Evolutionary conservation across 2,113 vertebrate species (phyloP).

Genomic region (Lepisosteus oculatus): DNA sequence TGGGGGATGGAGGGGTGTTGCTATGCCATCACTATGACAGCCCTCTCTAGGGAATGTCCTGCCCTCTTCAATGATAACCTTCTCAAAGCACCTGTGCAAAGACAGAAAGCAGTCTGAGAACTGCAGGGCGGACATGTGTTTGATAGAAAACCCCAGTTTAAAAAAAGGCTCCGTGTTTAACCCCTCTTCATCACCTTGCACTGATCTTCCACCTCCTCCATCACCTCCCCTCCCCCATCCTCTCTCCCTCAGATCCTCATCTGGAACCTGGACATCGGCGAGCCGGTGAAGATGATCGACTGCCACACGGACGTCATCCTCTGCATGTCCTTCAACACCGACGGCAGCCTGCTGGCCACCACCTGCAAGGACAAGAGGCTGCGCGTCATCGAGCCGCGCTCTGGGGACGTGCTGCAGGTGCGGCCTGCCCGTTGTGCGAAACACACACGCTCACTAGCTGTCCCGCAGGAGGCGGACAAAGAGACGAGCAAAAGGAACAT

Average conservation of each 20-base stretch:
- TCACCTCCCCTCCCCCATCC: neutral
- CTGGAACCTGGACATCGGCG: slow-evolving; percentile 93
- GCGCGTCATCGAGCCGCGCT: slow-evolving; percentile 87
- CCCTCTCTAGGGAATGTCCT: neutral
- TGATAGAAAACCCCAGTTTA: no score
- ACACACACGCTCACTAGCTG: no score
- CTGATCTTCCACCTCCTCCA: neutral
- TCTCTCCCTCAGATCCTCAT: slow-evolving; percentile 81
- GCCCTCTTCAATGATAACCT: neutral
- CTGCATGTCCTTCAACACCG: slow-evolving; percentile 93
- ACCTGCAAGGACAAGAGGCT: slow-evolving; percentile 94
- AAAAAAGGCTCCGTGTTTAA: neutral
- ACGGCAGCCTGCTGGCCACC: slow-evolving; percentile 91
- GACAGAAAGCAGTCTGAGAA: no score
- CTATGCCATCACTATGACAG: neutral
- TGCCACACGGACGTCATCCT: slow-evolving; percentile 94
- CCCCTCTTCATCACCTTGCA: neutral
- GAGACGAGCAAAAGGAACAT: no score
- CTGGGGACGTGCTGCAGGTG: slow-evolving; percentile 88
- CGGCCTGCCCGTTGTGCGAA: neutral
- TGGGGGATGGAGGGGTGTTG: neutral
- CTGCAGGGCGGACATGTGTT: no score
- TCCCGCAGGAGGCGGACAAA: no score
- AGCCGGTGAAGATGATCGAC: slow-evolving; percentile 97
- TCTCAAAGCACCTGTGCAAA: no score